Conservation (phyloP, 2,797 vertebrate species). For the Gymnocypris eckloni region DNA sequence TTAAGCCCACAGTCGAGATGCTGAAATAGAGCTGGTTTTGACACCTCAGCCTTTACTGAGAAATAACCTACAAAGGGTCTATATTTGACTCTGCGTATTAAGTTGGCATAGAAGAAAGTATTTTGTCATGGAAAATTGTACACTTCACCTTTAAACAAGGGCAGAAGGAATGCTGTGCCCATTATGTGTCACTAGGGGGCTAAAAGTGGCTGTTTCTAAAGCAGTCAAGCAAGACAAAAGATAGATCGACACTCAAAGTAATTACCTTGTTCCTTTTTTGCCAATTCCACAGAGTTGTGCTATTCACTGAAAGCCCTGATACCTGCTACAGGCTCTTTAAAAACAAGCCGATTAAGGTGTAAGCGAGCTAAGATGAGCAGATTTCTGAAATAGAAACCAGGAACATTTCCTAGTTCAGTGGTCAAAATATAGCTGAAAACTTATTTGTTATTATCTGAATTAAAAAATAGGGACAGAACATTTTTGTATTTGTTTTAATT, state of each 20-base stretch:
- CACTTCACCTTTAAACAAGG: conserved; percentile 24
- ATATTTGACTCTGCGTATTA: neutral
- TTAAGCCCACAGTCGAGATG: neutral
- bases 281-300: conserved; percentile 22
- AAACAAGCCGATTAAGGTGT: neutral
- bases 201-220: conserved; percentile 17
- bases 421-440: neutral
- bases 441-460: neutral
- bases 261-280: conserved; percentile 5
- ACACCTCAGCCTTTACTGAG: neutral
- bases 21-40: neutral
- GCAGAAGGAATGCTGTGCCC: neutral
- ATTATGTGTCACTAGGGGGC: conserved; percentile 20
- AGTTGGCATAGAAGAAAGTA: neutral
- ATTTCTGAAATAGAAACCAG: conserved; percentile 12
- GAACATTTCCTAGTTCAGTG: neutral
- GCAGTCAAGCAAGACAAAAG: conserved; percentile 24
- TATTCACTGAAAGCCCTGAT: conserved; percentile 9
- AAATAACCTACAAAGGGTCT: neutral
- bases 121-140: conserved; percentile 1
- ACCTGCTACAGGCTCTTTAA: conserved; percentile 21
- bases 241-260: conserved; percentile 15
- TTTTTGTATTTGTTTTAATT: neutral
- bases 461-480: neutral
- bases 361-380: neutral